Percentiles rank a stretch among this genome's conserved stretches.
These are phyloP conservation scores for Bambusicola thoracicus DNA, from an alignment of 2,113 vertebrate genomes.

Conservation along the genomic window DNA sequence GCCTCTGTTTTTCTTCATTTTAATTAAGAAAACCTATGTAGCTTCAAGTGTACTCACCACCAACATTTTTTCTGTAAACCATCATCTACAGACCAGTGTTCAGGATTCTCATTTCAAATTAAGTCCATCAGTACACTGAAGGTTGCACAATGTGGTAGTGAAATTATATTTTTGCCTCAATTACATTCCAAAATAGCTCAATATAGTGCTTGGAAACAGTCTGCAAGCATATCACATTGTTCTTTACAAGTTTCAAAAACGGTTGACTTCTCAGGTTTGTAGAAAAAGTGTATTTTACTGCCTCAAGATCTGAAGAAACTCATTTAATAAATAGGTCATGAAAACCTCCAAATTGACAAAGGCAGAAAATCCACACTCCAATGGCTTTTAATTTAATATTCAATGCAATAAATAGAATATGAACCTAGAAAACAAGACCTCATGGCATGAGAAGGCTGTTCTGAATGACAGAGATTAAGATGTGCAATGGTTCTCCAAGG, in stretches of 20 bases:
- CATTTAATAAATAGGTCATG: not conserved
- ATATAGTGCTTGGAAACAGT: not conserved
- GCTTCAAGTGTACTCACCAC: not conserved
- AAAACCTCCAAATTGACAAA: not conserved
- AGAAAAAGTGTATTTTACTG: not conserved
- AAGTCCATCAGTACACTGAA: not conserved
- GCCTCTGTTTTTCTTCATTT: not conserved
- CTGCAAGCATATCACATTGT: fast-evolving
- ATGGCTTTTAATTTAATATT: not conserved
- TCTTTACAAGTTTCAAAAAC: not conserved
- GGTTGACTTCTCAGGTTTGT: not conserved
- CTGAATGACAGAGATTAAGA: not conserved
- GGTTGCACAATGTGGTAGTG: not conserved
- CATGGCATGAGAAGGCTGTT: not conserved
- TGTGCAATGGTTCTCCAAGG: not conserved
- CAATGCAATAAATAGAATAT: not conserved
- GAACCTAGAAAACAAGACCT: not conserved
- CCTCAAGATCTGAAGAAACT: not conserved
- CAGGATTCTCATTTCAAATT: not conserved
- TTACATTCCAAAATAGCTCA: not conserved
- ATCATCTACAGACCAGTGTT: not conserved
- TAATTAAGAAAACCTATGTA: not conserved
- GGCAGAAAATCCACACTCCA: not conserved
- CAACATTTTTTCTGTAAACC: not conserved
- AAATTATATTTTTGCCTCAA: not conserved